These are phyloP conservation scores for Leptinotarsa lineolata DNA, from an alignment of 1,140 invertebrate species.

Conservation along the genomic window DNA sequence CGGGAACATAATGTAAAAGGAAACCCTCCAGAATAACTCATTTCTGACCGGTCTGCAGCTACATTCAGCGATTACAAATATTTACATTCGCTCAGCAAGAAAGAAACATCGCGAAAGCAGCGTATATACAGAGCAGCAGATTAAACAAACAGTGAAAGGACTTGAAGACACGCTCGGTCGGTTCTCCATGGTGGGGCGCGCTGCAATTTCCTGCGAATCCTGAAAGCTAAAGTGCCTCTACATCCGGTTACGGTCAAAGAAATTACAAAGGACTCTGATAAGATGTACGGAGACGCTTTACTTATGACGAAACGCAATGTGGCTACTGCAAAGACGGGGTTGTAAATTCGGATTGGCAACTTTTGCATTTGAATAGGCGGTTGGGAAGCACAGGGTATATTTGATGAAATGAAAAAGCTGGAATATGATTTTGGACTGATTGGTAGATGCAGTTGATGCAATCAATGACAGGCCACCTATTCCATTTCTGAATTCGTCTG, in stretches of 20 bases:
- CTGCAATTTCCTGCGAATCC: slow-evolving; percentile 39
- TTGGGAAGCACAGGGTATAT: too few relatives aligned
- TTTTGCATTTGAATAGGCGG: too few relatives aligned
- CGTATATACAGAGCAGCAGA: slow-evolving; percentile 6
- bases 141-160: slow-evolving; percentile 28
- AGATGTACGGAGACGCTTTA: slow-evolving; percentile 32
- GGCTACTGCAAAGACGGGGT: slow-evolving; percentile 14
- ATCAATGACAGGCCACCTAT: too few relatives aligned
- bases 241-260: slow-evolving; percentile 38
- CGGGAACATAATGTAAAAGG: too few relatives aligned
- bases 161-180: slow-evolving; percentile 22
- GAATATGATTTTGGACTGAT: too few relatives aligned
- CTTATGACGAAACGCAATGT: slow-evolving; percentile 33
- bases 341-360: too few relatives aligned
- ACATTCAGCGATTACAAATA: slow-evolving; percentile 14
- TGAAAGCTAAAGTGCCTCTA: slow-evolving; percentile 39
- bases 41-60: not conserved
- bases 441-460: too few relatives aligned
- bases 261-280: slow-evolving; percentile 36
- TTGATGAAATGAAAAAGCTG: too few relatives aligned
- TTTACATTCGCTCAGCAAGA: slow-evolving; percentile 15
- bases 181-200: slow-evolving; percentile 18
- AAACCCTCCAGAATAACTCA: too few relatives aligned
- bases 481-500: too few relatives aligned
- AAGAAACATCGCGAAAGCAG: slow-evolving; percentile 9